Conservation (phyloP, 2,113 vertebrate species). For the Falco punctatus region DNA sequence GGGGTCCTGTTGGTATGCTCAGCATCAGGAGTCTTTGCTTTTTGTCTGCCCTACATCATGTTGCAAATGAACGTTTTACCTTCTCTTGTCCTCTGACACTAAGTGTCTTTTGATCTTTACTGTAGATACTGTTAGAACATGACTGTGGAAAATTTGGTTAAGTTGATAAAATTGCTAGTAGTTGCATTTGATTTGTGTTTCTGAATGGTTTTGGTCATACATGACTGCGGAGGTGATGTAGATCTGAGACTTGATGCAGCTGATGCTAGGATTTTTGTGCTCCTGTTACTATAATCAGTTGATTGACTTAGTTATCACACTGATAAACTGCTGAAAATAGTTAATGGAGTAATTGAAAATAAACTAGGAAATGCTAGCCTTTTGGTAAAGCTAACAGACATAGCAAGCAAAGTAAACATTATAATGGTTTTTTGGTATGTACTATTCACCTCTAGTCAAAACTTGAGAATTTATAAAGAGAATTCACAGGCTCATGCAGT, state of each 20-base stretch:
- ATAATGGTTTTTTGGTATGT: not conserved
- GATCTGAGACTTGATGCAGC: not conserved
- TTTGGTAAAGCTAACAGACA: not conserved
- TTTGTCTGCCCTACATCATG: not conserved
- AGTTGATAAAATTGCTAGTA: not conserved
- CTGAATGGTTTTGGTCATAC: not conserved
- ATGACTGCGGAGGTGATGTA: fast-evolving
- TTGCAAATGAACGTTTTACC: not conserved
- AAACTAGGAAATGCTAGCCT: not conserved
- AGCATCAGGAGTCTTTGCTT: not conserved
- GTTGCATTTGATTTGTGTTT: not conserved
- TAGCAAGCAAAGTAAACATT: not conserved
- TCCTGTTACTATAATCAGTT: not conserved
- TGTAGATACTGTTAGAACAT: not conserved
- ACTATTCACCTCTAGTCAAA: not conserved
- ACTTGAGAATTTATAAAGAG: not conserved
- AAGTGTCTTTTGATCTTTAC: not conserved
- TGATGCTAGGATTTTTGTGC: not conserved
- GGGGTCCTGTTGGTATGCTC: not conserved
- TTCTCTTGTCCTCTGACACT: not conserved
- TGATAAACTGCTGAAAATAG: not conserved
- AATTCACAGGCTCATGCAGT: not conserved
- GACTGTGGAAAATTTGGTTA: not conserved
- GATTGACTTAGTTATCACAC: not conserved
- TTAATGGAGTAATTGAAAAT: not conserved